A percentile compares a stretch with the other conserved stretches of the same genome.
Evolutionary conservation across 2,113 vertebrate genomes (phyloP).

Genomic region (Macaca mulatta): DNA sequence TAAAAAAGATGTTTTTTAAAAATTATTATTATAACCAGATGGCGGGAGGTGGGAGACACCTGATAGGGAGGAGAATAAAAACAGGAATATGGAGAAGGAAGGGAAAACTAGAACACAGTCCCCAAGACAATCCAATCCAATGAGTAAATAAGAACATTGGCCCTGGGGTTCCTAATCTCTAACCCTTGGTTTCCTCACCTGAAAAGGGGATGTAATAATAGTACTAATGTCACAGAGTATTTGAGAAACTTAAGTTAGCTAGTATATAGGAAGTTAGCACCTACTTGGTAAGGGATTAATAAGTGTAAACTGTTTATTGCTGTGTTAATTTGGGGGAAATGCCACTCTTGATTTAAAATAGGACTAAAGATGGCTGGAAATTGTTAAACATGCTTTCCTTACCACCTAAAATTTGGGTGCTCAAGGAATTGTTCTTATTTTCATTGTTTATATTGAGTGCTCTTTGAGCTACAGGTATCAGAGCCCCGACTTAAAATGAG

Average conservation of each 20-base stretch:
- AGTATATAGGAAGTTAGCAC: not conserved
- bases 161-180: not conserved
- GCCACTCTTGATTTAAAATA: not conserved
- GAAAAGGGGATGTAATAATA: not conserved
- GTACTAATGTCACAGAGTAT: not conserved
- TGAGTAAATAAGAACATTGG: not conserved
- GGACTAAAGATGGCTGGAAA: not conserved
- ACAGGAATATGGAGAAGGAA: not conserved
- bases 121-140: not conserved
- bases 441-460: not conserved
- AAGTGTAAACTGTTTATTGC: not conserved
- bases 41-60: not conserved
- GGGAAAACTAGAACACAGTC: not conserved
- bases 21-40: not conserved
- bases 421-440: not conserved
- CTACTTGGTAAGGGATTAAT: not conserved
- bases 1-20: not conserved
- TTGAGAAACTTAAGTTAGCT: not conserved
- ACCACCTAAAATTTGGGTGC: not conserved
- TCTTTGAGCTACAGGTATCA: not conserved
- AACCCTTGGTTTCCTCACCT: not conserved
- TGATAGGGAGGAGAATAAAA: not conserved
- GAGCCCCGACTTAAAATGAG: not conserved
- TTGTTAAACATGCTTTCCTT: not conserved
- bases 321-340: not conserved